Conservation (phyloP, 2,888 invertebrate genomes). For the Unio delphinus region DNA sequence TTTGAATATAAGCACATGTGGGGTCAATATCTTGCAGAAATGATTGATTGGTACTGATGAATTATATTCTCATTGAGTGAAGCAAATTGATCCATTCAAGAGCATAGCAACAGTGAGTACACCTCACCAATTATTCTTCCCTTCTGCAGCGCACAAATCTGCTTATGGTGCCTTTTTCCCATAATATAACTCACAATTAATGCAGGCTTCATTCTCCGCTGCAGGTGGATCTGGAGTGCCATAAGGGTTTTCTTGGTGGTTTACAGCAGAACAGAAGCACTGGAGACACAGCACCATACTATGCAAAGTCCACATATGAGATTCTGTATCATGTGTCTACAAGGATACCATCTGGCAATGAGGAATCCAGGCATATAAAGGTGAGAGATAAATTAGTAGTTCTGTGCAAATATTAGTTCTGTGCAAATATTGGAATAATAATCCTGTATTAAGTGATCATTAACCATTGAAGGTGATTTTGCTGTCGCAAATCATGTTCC, state of each 20-base stretch:
- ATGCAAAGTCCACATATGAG: conserved; percentile 93
- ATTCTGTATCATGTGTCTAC: conserved; percentile 98
- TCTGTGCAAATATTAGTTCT: too few species aligned
- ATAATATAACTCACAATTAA: background rate
- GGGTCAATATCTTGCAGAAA: too few species aligned
- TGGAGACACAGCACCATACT: conserved; percentile 95
- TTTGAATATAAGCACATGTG: too few species aligned
- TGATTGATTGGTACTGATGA: too few species aligned
- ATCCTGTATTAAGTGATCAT: too few species aligned
- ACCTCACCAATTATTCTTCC: too few species aligned
- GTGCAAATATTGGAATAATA: too few species aligned
- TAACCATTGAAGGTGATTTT: too few species aligned
- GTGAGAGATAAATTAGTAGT: conserved; percentile 25
- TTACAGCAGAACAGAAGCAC: conserved; percentile 81
- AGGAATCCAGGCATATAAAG: conserved; percentile 69
- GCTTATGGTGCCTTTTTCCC: background rate
- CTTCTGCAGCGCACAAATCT: background rate
- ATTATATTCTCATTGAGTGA: too few species aligned
- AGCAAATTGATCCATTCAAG: too few species aligned
- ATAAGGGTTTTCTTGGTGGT: conserved; percentile 96
- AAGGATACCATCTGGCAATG: conserved; percentile 90
- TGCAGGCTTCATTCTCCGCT: conserved; percentile 5
- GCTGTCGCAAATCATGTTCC: too few species aligned
- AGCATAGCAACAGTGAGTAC: too few species aligned
- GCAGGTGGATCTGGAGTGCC: conserved; percentile 90